A percentile compares a stretch with the other conserved stretches of the same genome.
Evolutionary conservation across 2,113 vertebrate species (phyloP).

Genomic region (Butorides virescens): DNA sequence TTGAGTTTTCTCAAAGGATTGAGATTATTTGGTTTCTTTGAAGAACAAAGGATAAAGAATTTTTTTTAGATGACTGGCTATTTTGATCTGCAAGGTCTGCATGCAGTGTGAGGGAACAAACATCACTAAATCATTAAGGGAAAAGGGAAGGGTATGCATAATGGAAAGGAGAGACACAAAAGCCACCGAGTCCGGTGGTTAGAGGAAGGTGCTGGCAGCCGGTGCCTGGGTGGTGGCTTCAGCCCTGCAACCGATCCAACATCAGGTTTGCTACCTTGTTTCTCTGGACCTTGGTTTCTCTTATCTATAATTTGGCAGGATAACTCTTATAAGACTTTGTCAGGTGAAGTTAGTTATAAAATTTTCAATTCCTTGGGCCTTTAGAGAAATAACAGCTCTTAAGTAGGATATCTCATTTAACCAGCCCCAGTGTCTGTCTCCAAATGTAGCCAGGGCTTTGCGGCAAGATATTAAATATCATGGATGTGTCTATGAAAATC

Average conservation of each 20-base stretch:
- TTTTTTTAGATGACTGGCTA: constrained; percentile 72
- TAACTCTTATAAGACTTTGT: neutral
- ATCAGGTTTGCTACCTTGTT: neutral
- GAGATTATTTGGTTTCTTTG: constrained; percentile 74
- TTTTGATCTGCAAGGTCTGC: constrained; percentile 71
- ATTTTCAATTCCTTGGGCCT: neutral
- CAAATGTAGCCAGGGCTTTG: neutral
- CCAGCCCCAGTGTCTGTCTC: neutral
- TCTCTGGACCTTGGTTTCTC: neutral
- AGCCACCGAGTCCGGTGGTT: neutral
- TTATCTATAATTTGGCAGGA: neutral
- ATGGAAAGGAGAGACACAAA: constrained; percentile 65
- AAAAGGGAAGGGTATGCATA: constrained; percentile 62
- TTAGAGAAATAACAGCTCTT: rapidly evolving
- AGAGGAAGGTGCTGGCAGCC: neutral
- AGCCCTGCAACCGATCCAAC: neutral
- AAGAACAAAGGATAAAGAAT: constrained; percentile 68
- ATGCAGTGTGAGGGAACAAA: constrained; percentile 72
- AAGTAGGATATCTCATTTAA: neutral
- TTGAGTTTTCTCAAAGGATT: constrained; percentile 73
- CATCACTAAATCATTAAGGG: constrained; percentile 73
- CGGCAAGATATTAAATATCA: neutral
- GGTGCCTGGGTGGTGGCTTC: neutral
- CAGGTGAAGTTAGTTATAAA: neutral
- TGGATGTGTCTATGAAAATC: neutral